Conservation (phyloP, 2,113 vertebrate genomes). For the Malaclemys terrapin region DNA sequence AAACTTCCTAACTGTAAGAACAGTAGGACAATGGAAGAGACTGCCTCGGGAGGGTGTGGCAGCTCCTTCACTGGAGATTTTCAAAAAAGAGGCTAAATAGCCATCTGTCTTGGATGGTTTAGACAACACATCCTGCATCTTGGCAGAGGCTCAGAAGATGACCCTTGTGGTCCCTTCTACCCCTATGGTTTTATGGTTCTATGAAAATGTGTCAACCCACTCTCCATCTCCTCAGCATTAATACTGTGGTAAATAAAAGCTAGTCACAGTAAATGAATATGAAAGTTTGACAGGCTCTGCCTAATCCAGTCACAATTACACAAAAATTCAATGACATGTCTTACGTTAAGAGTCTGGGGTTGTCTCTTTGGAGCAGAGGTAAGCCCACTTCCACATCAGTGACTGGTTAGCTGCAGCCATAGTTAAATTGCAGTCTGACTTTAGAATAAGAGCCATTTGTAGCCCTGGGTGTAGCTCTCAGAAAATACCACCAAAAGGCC, state of each 20-base stretch:
- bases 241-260: conserved; percentile 60
- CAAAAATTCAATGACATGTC: conserved; percentile 53
- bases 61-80: neutral
- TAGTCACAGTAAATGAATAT: conserved; percentile 53
- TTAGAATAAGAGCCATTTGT: conserved; percentile 61
- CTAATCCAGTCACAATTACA: conserved; percentile 52
- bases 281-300: conserved; percentile 73
- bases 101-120: neutral
- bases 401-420: conserved; percentile 71
- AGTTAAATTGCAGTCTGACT: conserved; percentile 57
- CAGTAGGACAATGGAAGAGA: neutral
- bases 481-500: conserved; percentile 69
- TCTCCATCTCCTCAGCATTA: conserved; percentile 51
- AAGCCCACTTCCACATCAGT: conserved; percentile 65
- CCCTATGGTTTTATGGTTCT: neutral
- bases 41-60: neutral
- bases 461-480: neutral
- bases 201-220: conserved; percentile 63
- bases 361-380: conserved; percentile 6
- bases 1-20: neutral
- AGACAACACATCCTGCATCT: neutral
- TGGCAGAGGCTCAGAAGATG: neutral
- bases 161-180: neutral
- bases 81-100: neutral
- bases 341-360: conserved; percentile 66